Conservation (phyloP, 2,113 vertebrate genomes). For the Candoia aspera region DNA sequence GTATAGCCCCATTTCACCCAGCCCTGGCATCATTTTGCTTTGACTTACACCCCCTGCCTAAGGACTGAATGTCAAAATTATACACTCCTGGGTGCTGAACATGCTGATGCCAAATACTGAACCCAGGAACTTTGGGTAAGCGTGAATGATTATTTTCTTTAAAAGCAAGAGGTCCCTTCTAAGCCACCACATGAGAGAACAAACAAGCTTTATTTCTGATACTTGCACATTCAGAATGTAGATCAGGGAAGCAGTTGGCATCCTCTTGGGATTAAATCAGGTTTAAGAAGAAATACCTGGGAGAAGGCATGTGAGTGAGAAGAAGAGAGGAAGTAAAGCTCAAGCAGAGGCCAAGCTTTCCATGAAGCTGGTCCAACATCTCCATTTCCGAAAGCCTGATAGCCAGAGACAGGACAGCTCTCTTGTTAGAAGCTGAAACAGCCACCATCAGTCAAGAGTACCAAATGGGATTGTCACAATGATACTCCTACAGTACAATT, state of each 20-base stretch:
- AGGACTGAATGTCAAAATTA: fast-evolving
- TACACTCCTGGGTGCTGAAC: not conserved
- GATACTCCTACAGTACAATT: not conserved
- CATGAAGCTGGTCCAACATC: not conserved
- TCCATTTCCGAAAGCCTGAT: not conserved
- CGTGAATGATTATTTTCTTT: not conserved
- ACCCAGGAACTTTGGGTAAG: not conserved
- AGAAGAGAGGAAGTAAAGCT: not conserved
- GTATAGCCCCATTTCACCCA: constrained; percentile 11
- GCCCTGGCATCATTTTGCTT: not conserved
- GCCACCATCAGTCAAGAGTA: not conserved
- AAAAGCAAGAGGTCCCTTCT: too few species aligned
- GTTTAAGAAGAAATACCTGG: not conserved
- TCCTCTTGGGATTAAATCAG: not conserved
- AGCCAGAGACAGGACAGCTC: not conserved
- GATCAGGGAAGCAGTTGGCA: not conserved
- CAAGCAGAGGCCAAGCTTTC: not conserved
- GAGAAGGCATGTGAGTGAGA: not conserved
- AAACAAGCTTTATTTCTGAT: not conserved
- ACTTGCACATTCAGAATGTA: not conserved
- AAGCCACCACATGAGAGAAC: too few species aligned
- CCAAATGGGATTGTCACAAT: not conserved
- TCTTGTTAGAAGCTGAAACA: not conserved
- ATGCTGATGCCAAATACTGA: too few species aligned
- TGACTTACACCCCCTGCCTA: not conserved